These are phyloP conservation scores for Kryphioiulus occultus DNA, from an alignment of 2,888 invertebrate genomes.

Conservation along the genomic window DNA sequence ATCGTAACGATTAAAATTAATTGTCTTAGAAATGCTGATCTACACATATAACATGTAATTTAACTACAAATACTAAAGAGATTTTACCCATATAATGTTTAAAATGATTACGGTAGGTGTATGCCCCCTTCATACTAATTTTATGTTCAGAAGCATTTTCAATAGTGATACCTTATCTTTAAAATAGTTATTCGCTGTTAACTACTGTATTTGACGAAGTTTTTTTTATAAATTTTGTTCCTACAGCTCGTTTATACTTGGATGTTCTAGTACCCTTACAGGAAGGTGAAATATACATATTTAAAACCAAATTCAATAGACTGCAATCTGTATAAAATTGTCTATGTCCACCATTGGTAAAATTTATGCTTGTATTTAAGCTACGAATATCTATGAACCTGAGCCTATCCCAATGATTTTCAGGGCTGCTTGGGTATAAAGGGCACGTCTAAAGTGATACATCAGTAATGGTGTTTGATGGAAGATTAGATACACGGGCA, in stretches of 20 bases:
- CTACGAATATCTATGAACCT: not conserved
- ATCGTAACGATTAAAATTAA: not conserved
- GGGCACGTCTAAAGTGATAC: constrained; percentile 26
- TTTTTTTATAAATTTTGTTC: no score
- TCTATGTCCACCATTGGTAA: not conserved
- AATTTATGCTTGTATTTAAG: not conserved
- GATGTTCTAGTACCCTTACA: no score
- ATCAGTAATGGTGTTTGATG: constrained; percentile 19
- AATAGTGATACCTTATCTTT: no score
- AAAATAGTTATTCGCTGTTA: no score
- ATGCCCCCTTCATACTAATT: no score
- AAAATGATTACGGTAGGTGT: not conserved
- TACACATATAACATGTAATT: no score
- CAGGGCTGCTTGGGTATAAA: not conserved
- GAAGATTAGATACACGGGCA: not conserved
- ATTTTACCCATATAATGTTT: not conserved
- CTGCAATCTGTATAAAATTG: not conserved
- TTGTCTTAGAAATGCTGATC: not conserved
- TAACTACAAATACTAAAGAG: not conserved
- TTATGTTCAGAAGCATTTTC: no score
- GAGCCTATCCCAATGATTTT: not conserved
- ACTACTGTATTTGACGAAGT: no score
- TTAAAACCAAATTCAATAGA: no score
- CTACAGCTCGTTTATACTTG: no score
- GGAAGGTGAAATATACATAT: no score